Conservation (phyloP, 2,888 invertebrate species). For the Glyphotaelius pellucidus region DNA sequence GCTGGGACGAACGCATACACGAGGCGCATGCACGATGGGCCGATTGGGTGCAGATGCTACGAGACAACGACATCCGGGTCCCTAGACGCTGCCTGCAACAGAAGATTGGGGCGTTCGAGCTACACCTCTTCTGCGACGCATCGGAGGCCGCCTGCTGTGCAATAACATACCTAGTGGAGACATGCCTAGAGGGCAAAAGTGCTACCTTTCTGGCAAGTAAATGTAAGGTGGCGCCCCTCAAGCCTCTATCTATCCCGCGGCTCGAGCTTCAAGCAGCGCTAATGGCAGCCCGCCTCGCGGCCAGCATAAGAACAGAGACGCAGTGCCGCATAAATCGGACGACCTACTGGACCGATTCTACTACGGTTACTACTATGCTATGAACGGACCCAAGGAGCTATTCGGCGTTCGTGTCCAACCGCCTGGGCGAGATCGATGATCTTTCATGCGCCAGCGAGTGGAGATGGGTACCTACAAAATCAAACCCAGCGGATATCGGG, state of each 20-base stretch:
- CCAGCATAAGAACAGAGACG: no score
- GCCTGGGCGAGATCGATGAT: constrained; percentile 67
- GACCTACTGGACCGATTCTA: no score
- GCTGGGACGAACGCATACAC: not conserved
- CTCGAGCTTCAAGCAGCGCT: not conserved
- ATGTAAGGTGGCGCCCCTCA: not conserved
- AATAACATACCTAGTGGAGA: not conserved
- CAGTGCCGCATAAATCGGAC: constrained; percentile 29
- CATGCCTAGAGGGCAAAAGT: not conserved
- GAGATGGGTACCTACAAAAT: no score
- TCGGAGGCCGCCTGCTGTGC: constrained; percentile 36
- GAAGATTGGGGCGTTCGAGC: not conserved
- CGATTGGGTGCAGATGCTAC: constrained; percentile 61
- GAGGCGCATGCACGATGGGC: constrained; percentile 13
- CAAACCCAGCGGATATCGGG: no score
- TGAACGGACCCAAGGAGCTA: no score
- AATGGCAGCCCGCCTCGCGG: constrained; percentile 60
- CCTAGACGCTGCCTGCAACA: not conserved
- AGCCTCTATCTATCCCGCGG: constrained; percentile 7
- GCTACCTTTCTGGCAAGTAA: not conserved
- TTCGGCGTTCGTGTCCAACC: constrained; percentile 65
- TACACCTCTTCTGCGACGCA: constrained; percentile 31
- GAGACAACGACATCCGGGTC: no score
- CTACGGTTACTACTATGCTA: no score
- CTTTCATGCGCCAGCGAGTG: no score